phyloP scores from a whole-genome alignment of 2,888 invertebrate species.

The Drosophila testacea region DNA sequence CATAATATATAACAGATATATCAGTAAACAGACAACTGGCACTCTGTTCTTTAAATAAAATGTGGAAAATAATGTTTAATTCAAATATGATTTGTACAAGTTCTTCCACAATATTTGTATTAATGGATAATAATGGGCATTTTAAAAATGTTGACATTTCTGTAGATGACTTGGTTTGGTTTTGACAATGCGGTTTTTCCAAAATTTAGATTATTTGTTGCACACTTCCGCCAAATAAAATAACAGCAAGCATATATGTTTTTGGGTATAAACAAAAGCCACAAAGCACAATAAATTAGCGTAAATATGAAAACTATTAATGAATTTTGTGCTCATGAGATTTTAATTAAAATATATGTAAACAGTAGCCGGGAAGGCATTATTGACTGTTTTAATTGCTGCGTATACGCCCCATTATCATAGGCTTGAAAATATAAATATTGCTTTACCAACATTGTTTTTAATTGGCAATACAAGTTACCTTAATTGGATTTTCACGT shows the following conservation, averaged over 20 bases:
- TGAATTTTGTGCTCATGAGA: constrained; percentile 34
- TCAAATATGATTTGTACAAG: not conserved
- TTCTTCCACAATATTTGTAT: not conserved
- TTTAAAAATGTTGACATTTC: not conserved
- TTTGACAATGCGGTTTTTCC: constrained; percentile 10
- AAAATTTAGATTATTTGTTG: constrained; percentile 51
- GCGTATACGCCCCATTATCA: constrained; percentile 22
- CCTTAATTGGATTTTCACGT: constrained; percentile 35
- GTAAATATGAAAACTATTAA: constrained; percentile 53
- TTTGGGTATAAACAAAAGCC: constrained; percentile 9
- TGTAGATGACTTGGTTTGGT: not conserved
- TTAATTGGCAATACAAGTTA: constrained; percentile 44
- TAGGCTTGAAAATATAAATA: not conserved
- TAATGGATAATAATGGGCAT: not conserved
- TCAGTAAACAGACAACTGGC: not conserved
- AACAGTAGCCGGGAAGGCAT: not conserved
- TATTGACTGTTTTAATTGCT: constrained; percentile 34
- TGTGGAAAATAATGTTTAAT: not conserved
- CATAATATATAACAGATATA: constrained; percentile 10
- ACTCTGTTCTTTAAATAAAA: constrained; percentile 5
- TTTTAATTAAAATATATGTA: constrained; percentile 54
- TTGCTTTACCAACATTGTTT: constrained; percentile 2
- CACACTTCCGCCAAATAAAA: not conserved
- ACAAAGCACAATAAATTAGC: constrained; percentile 45
- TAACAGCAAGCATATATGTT: too few relatives aligned